Percentiles rank a stretch among this genome's conserved stretches.
Conservation (phyloP, 2,888 invertebrate species). For the Pegoplata infirma region DNA sequence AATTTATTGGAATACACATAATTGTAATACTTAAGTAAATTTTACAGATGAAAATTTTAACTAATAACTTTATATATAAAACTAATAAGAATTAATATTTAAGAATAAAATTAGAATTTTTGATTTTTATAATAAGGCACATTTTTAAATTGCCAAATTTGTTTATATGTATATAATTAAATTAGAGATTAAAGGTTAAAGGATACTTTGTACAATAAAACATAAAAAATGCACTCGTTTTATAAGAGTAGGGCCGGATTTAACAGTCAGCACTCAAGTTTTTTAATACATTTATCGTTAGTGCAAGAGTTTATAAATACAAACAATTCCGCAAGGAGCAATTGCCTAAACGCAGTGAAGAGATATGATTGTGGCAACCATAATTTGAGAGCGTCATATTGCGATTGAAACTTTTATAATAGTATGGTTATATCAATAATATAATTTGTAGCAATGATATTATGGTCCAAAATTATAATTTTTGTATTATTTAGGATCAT, state of each 20-base stretch:
- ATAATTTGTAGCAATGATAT: too few relatives aligned
- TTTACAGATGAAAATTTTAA: constrained; percentile 40
- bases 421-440: too few relatives aligned
- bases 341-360: too few relatives aligned
- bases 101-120: constrained; percentile 9
- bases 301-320: too few relatives aligned
- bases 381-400: too few relatives aligned
- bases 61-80: constrained; percentile 29
- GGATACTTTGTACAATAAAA: constrained; percentile 54
- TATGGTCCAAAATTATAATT: too few relatives aligned
- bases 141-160: constrained; percentile 36
- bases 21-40: constrained; percentile 33
- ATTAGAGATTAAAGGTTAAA: constrained; percentile 24
- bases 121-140: constrained; percentile 45
- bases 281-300: constrained; percentile 27
- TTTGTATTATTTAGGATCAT: too few relatives aligned
- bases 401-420: too few relatives aligned
- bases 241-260: constrained; percentile 30
- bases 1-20: constrained; percentile 49
- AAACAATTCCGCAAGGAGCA: too few relatives aligned
- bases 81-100: constrained; percentile 14
- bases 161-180: too few relatives aligned
- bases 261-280: too few relatives aligned
- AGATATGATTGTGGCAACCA: too few relatives aligned
- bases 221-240: constrained; percentile 38